These are phyloP conservation scores for Drosophila obscura DNA, from an alignment of 1,140 invertebrate species.

Conservation along the genomic window DNA sequence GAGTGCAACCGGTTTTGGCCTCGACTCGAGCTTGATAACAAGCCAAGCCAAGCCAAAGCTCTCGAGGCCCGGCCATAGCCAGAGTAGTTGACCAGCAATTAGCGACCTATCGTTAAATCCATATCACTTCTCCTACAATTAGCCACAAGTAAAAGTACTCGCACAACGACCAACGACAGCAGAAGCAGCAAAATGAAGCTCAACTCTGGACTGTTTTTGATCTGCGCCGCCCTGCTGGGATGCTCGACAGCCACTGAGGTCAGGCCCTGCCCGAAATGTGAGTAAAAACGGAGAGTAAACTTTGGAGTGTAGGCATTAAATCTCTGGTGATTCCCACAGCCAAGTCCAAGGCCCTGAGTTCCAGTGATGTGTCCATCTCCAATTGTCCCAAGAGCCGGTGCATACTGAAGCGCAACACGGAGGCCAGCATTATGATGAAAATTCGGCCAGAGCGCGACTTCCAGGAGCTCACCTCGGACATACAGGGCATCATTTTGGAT, in stretches of 20 bases:
- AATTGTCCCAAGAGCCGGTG: slow-evolving; percentile 87
- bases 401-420: slow-evolving; percentile 86
- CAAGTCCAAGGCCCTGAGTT: slow-evolving; percentile 55
- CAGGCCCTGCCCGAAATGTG: slow-evolving; percentile 80
- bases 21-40: slow-evolving; percentile 28
- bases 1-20: slow-evolving; percentile 55
- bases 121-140: slow-evolving; percentile 31
- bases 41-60: slow-evolving; percentile 24
- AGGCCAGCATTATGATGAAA: slow-evolving; percentile 85
- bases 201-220: slow-evolving; percentile 40
- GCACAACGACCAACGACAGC: not conserved
- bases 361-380: slow-evolving; percentile 84
- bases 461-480: slow-evolving; percentile 84
- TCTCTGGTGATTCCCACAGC: slow-evolving; percentile 34
- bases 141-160: slow-evolving; percentile 8
- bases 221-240: slow-evolving; percentile 50
- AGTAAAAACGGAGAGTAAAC: slow-evolving; percentile 6
- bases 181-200: slow-evolving; percentile 46
- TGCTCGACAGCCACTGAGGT: slow-evolving; percentile 73
- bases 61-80: slow-evolving; percentile 3
- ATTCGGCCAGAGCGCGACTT: slow-evolving; percentile 86
- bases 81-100: slow-evolving; percentile 52
- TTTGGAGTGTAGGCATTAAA: not conserved
- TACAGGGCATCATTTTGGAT: slow-evolving; percentile 86
- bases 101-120: slow-evolving; percentile 30